Conservation (phyloP, 2,888 invertebrate genomes). For the Agonopterix subpropinquella region DNA sequence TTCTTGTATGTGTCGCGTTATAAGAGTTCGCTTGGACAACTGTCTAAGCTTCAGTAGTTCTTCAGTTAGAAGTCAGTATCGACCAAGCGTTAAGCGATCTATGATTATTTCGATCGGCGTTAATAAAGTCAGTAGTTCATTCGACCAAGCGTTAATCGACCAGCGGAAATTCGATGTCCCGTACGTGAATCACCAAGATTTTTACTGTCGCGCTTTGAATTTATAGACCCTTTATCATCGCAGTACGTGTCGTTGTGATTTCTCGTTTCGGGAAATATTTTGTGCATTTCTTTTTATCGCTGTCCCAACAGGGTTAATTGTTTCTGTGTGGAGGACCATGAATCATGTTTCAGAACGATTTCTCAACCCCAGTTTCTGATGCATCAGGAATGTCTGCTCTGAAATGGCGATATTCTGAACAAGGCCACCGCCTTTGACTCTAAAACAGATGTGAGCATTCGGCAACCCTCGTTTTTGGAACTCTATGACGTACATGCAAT, state of each 20-base stretch:
- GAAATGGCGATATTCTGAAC: neutral
- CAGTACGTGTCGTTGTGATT: neutral
- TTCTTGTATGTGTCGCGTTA: no score
- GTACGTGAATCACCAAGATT: no score
- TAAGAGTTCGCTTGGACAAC: no score
- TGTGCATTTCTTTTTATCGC: neutral
- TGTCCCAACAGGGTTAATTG: neutral
- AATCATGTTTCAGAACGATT: constrained; percentile 9
- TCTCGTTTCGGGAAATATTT: neutral
- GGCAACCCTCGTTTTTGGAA: neutral
- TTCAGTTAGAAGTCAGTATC: no score
- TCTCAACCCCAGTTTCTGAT: constrained; percentile 2
- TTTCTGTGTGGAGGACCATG: constrained; percentile 8
- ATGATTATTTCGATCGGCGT: no score
- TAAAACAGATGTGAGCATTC: neutral
- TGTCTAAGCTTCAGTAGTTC: no score
- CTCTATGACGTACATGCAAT: neutral
- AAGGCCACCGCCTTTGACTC: neutral
- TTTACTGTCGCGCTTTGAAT: constrained; percentile 5
- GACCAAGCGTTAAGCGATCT: no score
- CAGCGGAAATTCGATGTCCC: no score
- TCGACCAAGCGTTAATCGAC: no score
- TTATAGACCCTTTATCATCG: constrained; percentile 8
- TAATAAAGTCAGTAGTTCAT: no score
- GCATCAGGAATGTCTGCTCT: constrained; percentile 2